phyloP scores from a whole-genome alignment of 2,113 vertebrate genomes.

The Salvelinus fontinalis region DNA sequence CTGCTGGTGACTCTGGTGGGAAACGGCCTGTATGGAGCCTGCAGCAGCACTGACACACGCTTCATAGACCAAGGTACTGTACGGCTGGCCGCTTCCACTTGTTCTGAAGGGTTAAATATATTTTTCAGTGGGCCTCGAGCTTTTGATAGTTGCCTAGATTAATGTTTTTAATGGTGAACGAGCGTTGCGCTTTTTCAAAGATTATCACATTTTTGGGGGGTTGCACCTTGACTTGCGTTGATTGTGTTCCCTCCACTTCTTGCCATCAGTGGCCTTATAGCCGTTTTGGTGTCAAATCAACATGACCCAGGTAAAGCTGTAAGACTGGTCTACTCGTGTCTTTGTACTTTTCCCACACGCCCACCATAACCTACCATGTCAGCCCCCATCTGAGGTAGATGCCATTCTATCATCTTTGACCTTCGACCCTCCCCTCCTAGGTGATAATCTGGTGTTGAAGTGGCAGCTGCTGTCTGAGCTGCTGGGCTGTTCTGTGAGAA shows the following conservation, averaged over 20 bases:
- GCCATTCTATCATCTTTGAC: background rate
- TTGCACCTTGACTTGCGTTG: no score
- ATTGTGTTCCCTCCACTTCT: no score
- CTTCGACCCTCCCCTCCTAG: constrained; percentile 54
- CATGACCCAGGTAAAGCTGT: no score
- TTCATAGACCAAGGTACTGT: constrained; percentile 81
- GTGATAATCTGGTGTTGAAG: constrained; percentile 85
- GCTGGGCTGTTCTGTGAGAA: constrained; percentile 78
- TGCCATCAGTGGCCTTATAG: background rate
- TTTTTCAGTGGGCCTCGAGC: no score
- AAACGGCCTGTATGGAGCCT: constrained; percentile 68
- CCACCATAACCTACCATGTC: background rate
- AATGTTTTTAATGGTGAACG: background rate
- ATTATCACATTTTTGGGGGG: no score
- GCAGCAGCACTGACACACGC: constrained; percentile 41
- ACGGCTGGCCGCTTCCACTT: background rate
- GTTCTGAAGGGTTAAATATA: no score
- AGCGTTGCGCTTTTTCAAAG: background rate
- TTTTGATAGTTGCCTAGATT: background rate
- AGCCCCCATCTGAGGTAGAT: background rate
- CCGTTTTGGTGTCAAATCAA: no score
- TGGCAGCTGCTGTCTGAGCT: constrained; percentile 87
- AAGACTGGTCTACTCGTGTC: background rate
- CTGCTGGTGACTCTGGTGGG: constrained; percentile 82
- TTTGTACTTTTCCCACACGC: background rate